Percentiles rank a stretch among this genome's conserved stretches.
Conservation (phyloP, 92 coral and sea anemone species). For the Scolanthus callimorphus region DNA sequence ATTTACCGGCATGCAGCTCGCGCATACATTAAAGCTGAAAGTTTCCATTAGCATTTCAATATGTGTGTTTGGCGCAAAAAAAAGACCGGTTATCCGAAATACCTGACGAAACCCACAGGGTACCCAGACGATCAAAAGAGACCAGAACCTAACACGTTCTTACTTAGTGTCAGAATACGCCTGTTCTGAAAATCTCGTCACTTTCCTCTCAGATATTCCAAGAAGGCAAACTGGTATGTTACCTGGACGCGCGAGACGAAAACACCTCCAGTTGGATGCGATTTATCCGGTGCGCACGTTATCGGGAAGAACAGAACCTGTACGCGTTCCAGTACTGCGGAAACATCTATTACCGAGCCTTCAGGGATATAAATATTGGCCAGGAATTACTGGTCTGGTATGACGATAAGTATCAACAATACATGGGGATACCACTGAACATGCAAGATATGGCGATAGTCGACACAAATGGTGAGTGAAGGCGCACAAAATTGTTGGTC, state of each 20-base stretch:
- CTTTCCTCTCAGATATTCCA: constrained; percentile 67
- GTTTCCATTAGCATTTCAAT: too few species aligned
- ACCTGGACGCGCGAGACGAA: constrained; percentile 96
- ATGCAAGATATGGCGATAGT: constrained; percentile 91
- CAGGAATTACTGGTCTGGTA: constrained; percentile 96
- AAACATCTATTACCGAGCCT: constrained; percentile 95
- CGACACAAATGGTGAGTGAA: constrained; percentile 89
- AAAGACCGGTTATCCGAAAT: too few species aligned
- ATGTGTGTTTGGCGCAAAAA: too few species aligned
- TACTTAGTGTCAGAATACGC: too few species aligned
- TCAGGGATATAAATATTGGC: constrained; percentile 86
- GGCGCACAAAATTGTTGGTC: too few species aligned
- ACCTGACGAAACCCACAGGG: too few species aligned
- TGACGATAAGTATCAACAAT: constrained; percentile 93
- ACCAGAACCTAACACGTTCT: too few species aligned
- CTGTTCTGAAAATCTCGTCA: background rate
- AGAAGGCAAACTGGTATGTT: constrained; percentile 85
- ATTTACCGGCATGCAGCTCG: too few species aligned
- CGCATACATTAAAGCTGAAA: too few species aligned
- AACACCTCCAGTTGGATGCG: constrained; percentile 97
- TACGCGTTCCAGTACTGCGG: constrained; percentile 96
- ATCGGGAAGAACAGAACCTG: constrained; percentile 88
- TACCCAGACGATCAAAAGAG: too few species aligned
- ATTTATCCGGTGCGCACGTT: constrained; percentile 87
- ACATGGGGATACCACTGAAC: constrained; percentile 92